Conservation (phyloP, 2,888 invertebrate genomes). For the Malachius bipustulatus region DNA sequence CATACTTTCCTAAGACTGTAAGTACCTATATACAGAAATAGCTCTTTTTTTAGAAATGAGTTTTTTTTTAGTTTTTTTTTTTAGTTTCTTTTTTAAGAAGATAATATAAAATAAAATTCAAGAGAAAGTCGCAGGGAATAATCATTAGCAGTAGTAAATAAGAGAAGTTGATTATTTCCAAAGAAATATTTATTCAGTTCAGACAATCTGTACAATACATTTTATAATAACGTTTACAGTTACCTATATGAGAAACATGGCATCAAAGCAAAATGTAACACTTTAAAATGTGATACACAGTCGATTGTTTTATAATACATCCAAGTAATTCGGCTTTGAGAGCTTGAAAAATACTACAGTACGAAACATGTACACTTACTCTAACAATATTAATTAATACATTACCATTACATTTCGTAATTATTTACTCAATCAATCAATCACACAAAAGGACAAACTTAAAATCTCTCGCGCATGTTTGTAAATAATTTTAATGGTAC, state of each 20-base stretch:
- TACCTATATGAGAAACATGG: constrained; percentile 38
- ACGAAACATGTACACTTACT: constrained; percentile 32
- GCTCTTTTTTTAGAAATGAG: no score
- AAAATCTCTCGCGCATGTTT: constrained; percentile 18
- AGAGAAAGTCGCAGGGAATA: no score
- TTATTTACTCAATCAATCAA: constrained; percentile 25
- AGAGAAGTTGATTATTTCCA: constrained; percentile 27
- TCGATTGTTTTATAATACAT: constrained; percentile 34
- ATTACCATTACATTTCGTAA: constrained; percentile 15
- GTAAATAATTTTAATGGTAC: constrained; percentile 22
- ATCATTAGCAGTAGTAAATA: no score
- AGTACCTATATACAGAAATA: no score
- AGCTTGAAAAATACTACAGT: constrained; percentile 30
- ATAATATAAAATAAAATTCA: no score
- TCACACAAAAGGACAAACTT: constrained; percentile 20
- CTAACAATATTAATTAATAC: constrained; percentile 21
- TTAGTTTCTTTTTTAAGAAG: background rate
- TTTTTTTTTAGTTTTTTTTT: no score
- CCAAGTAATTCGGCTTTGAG: constrained; percentile 34
- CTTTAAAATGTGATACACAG: constrained; percentile 32
- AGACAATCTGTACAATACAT: constrained; percentile 41
- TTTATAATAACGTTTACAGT: constrained; percentile 38
- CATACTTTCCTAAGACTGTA: no score
- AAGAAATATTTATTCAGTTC: constrained; percentile 42
- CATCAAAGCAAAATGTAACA: constrained; percentile 37